Base-by-base conservation (phyloP, 2,888 invertebrate species). In the Pristionchus entomophagus region DNA sequence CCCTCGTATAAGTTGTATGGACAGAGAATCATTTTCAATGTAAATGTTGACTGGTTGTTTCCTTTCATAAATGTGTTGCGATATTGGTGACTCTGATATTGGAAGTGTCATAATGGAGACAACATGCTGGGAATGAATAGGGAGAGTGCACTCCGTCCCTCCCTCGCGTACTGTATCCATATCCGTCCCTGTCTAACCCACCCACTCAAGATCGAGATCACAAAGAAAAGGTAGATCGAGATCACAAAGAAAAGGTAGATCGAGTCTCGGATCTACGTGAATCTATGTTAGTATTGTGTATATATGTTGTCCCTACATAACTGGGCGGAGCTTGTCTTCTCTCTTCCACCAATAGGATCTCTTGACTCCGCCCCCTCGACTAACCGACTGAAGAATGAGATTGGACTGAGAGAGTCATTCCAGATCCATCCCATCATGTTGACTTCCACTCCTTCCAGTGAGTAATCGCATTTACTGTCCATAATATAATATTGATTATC, bases 331-430 rank as follows among this genome's bases (percentile, higher is more conserved):
- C 51, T 19, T 51, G 4, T 17, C 19, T 29, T n/a, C 45, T 32
- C 26, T 26, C n/a, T 22, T 51, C 78, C 19, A 80, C 78, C 78
- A 80, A 80, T 80, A 32, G 51, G 22, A 38, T 32, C 26, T 35
- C 17, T 80, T 49, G 78, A 35, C 78, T 51, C 78, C 78, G 78
- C 78, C 65, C 51, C 51, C 29, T 49, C 78, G 78, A 80, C 78
- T 80, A 80, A 80, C 19, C 78, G 78, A 80, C 78, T 49, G 78
- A n/a, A 14, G 51, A 80, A 80, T 49, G 78, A 80, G 78, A 80
- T 80, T 80, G 41, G 73, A 41, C n/a, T 45, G 73, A 35, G 65
- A 73, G 73, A 73, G 73, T 73, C 73, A 73, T 73, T 73, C 41
- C 26, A 73, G 38, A 73, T 73, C 45, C 56, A 12, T 26, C 73